Evolutionary conservation across 2,888 invertebrate genomes (phyloP), one percentile per base, ranked within the genome.

Genomic region (Drosophila helvetica): DNA sequence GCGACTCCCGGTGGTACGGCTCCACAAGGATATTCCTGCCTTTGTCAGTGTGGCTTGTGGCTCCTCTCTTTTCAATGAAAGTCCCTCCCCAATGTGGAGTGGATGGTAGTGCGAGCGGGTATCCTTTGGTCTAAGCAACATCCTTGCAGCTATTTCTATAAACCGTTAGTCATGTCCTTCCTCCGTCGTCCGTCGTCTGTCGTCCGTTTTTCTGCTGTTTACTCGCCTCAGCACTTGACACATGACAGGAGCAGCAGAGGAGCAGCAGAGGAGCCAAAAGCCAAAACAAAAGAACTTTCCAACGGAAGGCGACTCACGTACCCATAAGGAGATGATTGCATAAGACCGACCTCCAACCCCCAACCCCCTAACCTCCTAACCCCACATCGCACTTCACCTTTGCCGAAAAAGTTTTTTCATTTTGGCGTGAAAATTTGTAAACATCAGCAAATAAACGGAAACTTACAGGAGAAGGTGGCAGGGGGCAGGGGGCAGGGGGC

Each of bases 361-460:
- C 33, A 43, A n/a, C 50, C 27, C 18, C 10, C 5, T 5, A 22
- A 38, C 38, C n/a, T 7, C 2, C 38, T 33, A 56, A 46, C 19
- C 48, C 33, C 38, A 7, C 27, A 22, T 22, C 61, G 19, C 50
- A 47, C 47, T 47, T 18, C 38, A 47, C 33, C 46, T 50, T 45
- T 55, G 38, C 22, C 63, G 46, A 57, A 63, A 33, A 38, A 55
- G 65, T 81, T 86, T 80, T 86, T 81, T 78, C 84, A 86, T 86
- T 83, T 83, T 76, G 76, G 74, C 79, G 79, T 83, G 83, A 79
- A 86, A 86, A 85, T 85, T 85, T 85, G 85, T 87, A 75, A 83
- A 84, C 80, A 86, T 81, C 86, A 83, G 78, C 75, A 72, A 65
- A 79, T 74, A 74, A 83, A 72, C 72, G 71, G n/a, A 71, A 83